Base-by-base conservation (phyloP, 2,113 vertebrate species). In the Etheostoma cragini region DNA sequence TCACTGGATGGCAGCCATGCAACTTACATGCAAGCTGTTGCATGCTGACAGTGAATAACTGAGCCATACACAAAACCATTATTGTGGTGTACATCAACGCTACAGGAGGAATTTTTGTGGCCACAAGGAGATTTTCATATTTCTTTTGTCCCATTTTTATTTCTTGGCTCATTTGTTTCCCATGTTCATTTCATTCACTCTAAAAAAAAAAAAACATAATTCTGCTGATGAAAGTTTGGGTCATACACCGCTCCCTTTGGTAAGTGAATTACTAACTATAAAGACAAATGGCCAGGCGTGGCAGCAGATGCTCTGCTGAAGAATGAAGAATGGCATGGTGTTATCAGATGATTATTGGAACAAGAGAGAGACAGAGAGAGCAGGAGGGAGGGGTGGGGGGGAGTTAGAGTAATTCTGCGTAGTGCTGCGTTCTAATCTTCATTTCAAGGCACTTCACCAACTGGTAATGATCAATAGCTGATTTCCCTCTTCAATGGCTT, bases 301-400 rank as follows among this genome's bases (percentile, higher is more conserved):
- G 73, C 65, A 84, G 78, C 89, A 90, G 91, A 93, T 83, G 81
- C 80, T 88, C 72, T 42, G 56, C 73, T 75, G 83, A 87, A 73
- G 72, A 85, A 92, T 75, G 83, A 87, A 73, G 72, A 85, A 92
- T 84, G 78, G 75, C 80, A 38, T 26, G 6, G 30, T 86, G 68
- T 84, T 81, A 82, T 89, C 88, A 62, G 77, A 76, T 79, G 72
- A 87, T 91, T 88, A 92, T 84, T 89, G 77, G 81, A 84, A 74
- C 66, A 66, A 73, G 67, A 82, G 87, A 81, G 72, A 46, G 65
- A 33, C 50, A 72, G 42, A 33, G 54, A 72, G 24, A 57, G 38
- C 26, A 26, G 15, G 62, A 64, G 30, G 5, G 22, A 2, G 58
- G 62, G 50, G 54, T 16, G 5, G 22, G 2, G 58, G 62, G 50